These are phyloP conservation scores for Polydrusus tereticollis DNA, from an alignment of 2,888 invertebrate species.

Conservation along the genomic window DNA sequence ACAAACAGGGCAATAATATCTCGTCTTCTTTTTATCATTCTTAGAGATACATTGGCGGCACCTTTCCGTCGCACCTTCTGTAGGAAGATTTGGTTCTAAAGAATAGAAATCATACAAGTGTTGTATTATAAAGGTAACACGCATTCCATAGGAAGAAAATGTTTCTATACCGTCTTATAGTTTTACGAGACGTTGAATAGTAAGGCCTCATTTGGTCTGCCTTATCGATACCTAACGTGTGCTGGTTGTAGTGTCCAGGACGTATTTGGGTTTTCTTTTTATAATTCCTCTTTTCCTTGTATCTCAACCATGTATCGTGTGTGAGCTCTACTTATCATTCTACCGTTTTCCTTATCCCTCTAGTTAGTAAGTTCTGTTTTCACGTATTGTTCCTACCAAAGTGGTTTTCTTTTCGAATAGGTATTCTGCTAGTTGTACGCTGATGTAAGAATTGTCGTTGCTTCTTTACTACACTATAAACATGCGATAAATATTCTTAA, in stretches of 20 bases:
- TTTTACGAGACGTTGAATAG: constrained; percentile 57
- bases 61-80: background rate
- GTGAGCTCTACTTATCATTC: constrained; percentile 5
- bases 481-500: too few relatives aligned
- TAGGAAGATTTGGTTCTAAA: background rate
- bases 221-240: constrained; percentile 55
- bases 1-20: too few relatives aligned
- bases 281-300: background rate
- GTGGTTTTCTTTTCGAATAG: too few relatives aligned
- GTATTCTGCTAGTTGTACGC: too few relatives aligned
- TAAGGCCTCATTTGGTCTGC: constrained; percentile 58
- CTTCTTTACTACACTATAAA: too few relatives aligned
- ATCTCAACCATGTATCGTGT: background rate
- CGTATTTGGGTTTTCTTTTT: background rate
- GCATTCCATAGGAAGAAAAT: too few relatives aligned
- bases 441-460: too few relatives aligned
- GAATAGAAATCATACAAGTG: constrained; percentile 29
- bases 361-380: background rate
- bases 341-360: constrained; percentile 2
- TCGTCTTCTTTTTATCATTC: too few relatives aligned
- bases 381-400: too few relatives aligned
- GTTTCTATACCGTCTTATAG: too few relatives aligned
- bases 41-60: too few relatives aligned
- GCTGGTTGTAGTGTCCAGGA: constrained; percentile 50
- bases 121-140: too few relatives aligned